A percentile compares a stretch with the other conserved stretches of the same genome.
Conservation (phyloP, 2,113 vertebrate species). For the Erinaceus europaeus region DNA sequence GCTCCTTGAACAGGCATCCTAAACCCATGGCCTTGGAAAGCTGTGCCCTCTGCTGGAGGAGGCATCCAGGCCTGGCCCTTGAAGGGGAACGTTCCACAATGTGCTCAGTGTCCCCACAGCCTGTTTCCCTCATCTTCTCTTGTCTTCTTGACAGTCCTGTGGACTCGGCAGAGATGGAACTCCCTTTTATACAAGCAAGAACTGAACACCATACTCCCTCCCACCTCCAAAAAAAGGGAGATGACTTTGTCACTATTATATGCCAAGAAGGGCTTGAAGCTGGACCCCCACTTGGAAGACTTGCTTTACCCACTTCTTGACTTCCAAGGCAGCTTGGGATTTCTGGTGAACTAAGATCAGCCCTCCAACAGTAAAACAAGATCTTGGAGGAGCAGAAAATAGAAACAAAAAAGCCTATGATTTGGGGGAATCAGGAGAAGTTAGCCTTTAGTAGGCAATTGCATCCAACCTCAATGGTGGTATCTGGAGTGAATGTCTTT, state of each 20-base stretch:
- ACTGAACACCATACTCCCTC: neutral
- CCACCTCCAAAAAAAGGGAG: neutral
- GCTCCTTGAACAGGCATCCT: neutral
- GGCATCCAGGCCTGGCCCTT: neutral
- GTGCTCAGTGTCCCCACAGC: too few species aligned
- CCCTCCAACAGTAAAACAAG: too few species aligned
- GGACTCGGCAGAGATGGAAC: neutral
- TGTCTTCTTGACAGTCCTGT: rapidly evolving
- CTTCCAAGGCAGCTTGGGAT: rapidly evolving
- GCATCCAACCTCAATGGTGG: neutral
- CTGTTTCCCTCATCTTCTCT: neutral
- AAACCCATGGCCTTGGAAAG: neutral
- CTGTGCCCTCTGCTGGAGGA: neutral
- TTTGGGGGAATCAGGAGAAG: neutral
- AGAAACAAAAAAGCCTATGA: rapidly evolving
- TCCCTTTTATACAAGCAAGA: neutral
- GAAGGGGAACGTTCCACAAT: neutral
- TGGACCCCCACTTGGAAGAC: neutral
- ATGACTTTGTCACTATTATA: too few species aligned
- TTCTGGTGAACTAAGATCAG: neutral
- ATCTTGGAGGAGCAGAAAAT: too few species aligned
- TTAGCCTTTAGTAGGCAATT: neutral
- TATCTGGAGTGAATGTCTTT: neutral
- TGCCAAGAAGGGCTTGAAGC: neutral
- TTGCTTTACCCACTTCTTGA: neutral